Evolutionary conservation across 2,113 vertebrate genomes (phyloP).

Genomic region (Chroicocephalus ridibundus): DNA sequence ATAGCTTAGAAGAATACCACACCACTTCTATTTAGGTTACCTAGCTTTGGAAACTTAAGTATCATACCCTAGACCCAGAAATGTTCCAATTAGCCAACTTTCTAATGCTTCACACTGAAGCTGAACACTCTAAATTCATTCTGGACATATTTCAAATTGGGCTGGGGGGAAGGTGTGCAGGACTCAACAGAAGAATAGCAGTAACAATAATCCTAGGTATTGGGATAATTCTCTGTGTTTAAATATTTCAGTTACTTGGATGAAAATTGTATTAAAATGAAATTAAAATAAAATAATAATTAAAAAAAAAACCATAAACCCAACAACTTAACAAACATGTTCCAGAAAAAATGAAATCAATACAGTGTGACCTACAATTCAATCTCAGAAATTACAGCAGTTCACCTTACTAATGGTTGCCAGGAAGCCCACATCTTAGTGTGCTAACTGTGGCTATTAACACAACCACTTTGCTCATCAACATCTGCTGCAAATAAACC

Average conservation of each 20-base stretch:
- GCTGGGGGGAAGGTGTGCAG: not conserved
- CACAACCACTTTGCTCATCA: not conserved
- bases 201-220: not conserved
- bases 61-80: not conserved
- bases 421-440: not conserved
- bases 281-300: not conserved
- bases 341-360: not conserved
- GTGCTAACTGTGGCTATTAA: not conserved
- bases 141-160: not conserved
- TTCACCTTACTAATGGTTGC: not conserved
- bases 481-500: not conserved
- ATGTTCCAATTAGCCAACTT: not conserved
- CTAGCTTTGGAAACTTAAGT: not conserved
- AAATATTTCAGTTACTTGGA: not conserved
- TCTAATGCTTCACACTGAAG: not conserved
- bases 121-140: not conserved
- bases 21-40: not conserved
- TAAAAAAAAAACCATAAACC: not conserved
- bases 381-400: not conserved
- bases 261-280: constrained; percentile 17
- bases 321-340: not conserved
- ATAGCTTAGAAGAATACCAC: not conserved
- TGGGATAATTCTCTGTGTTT: not conserved
- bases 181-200: not conserved
- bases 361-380: not conserved